A percentile compares a stretch with the other conserved stretches of the same genome.
phyloP scores from a whole-genome alignment of 2,113 vertebrate genomes.

The Indicator indicator region DNA sequence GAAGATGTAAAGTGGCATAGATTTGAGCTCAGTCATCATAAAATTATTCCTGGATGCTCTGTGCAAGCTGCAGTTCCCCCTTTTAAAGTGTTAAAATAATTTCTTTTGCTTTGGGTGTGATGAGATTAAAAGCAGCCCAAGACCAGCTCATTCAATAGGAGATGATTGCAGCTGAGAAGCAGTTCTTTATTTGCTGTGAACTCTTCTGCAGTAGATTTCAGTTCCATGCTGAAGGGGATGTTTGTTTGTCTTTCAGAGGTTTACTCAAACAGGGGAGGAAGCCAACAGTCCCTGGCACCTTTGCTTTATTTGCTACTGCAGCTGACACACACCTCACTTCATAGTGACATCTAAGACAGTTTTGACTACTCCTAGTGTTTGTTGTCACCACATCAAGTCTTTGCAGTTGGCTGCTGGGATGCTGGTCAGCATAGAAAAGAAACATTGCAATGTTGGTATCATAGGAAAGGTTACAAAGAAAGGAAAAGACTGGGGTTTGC shows the following conservation, averaged over 20 bases:
- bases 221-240: background rate
- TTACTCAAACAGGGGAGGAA: background rate
- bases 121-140: conserved; percentile 12
- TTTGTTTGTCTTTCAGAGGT: background rate
- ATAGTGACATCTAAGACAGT: background rate
- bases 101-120: conserved; percentile 19
- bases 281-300: background rate
- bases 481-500: background rate
- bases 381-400: background rate
- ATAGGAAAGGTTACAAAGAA: background rate
- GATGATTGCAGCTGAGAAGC: conserved; percentile 45
- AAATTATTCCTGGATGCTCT: conserved; percentile 21
- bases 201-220: background rate
- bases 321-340: background rate
- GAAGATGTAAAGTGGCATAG: background rate
- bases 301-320: background rate
- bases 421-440: background rate
- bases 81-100: conserved; percentile 1
- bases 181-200: conserved; percentile 46
- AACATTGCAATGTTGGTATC: background rate
- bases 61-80: background rate
- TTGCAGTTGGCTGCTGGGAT: background rate
- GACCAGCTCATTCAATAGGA: conserved; percentile 36
- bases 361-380: background rate
- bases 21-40: conserved; percentile 1